Percentiles rank a stretch among this genome's conserved stretches.
Conservation (phyloP, 2,888 invertebrate species). For the Schrankia costaestrigalis region DNA sequence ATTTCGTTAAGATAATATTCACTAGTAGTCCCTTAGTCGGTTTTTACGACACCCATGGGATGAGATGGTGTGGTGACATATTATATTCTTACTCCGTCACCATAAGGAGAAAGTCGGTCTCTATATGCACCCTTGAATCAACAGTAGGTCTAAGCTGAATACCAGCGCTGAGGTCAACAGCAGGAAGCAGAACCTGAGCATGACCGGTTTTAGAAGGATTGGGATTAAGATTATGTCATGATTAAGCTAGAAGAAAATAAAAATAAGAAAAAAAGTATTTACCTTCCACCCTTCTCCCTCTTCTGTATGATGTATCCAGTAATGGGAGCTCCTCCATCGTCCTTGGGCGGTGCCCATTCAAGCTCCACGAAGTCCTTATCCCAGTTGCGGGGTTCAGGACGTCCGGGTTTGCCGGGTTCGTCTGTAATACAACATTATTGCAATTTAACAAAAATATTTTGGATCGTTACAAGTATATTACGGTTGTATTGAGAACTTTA, state of each 20-base stretch:
- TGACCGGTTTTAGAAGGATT: background rate
- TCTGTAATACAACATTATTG: conserved; percentile 68
- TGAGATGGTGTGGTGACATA: too few species aligned
- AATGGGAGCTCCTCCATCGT: conserved; percentile 98
- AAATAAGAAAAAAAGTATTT: background rate
- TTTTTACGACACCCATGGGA: too few species aligned
- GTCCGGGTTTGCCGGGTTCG: conserved; percentile 95
- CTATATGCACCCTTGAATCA: too few species aligned
- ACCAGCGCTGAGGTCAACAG: background rate
- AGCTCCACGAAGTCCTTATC: conserved; percentile 98
- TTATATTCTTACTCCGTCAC: too few species aligned
- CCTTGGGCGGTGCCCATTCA: conserved; percentile 94
- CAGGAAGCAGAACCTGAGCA: background rate
- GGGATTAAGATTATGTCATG: background rate
- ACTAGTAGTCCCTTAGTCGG: too few species aligned
- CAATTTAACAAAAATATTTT: background rate
- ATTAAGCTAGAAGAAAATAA: background rate
- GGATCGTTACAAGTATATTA: background rate
- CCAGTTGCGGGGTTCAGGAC: conserved; percentile 95
- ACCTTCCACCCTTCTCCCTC: conserved; percentile 91
- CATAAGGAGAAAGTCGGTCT: too few species aligned
- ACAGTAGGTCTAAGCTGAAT: too few species aligned
- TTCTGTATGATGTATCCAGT: conserved; percentile 97
- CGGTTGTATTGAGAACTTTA: too few species aligned
- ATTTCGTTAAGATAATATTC: too few species aligned